Conservation (phyloP, 2,113 vertebrate species). For the Apteryx mantelli region DNA sequence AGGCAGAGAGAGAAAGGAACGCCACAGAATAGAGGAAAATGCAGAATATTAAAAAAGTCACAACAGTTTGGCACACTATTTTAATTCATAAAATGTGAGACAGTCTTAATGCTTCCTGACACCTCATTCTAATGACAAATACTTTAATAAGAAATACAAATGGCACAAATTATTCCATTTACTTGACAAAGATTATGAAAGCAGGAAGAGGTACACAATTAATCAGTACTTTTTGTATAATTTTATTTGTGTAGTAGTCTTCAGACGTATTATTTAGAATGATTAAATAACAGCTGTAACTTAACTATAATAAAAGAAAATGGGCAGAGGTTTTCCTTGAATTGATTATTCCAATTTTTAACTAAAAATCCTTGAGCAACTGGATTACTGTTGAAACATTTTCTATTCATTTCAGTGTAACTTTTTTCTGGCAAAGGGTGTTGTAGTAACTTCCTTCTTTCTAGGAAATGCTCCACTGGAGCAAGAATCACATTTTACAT, state of each 20-base stretch:
- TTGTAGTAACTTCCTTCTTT: slow-evolving; percentile 27
- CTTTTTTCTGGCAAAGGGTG: not conserved
- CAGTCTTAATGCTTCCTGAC: slow-evolving; percentile 26
- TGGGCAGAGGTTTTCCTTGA: not conserved
- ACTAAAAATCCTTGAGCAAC: slow-evolving; percentile 24
- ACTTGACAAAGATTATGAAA: slow-evolving; percentile 49
- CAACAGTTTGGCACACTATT: not conserved
- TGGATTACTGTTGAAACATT: not conserved
- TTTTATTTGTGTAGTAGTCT: not conserved
- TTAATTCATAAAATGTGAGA: slow-evolving; percentile 16
- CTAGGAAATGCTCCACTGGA: slow-evolving; percentile 23
- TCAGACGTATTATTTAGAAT: slow-evolving; percentile 3
- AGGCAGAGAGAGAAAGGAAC: not conserved
- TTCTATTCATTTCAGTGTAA: not conserved
- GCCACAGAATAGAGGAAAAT: not conserved
- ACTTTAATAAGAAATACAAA: slow-evolving; percentile 38
- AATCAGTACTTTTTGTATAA: slow-evolving; percentile 1
- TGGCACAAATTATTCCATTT: slow-evolving; percentile 43
- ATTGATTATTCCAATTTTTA: slow-evolving; percentile 32
- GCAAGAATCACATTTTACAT: slow-evolving; percentile 42
- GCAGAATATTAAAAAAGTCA: slow-evolving; percentile 43
- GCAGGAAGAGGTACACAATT: slow-evolving; percentile 24
- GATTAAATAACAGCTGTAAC: not conserved
- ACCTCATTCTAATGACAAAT: slow-evolving; percentile 56
- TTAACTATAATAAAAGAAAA: not conserved